Evolutionary conservation across 2,797 vertebrate species (phyloP), one percentile per base, ranked within the genome.

Genomic region (Mus caroli): DNA sequence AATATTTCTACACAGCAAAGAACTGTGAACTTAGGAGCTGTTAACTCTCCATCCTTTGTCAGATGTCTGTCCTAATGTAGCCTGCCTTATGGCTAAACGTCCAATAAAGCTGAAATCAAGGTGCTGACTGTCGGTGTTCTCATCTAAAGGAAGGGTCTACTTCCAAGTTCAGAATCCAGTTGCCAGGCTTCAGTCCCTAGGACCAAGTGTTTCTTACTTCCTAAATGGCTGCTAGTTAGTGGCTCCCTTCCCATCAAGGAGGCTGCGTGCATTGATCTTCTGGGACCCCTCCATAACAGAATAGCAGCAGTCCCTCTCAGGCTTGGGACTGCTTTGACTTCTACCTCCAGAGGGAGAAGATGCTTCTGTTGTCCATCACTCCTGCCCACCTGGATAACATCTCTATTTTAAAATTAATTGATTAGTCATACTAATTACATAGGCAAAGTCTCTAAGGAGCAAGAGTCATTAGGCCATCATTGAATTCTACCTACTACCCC

Each of bases 281-380:
- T 19, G 9, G 46, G 69, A 14, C 6, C 46, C 17, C 26, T 14
- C 89, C 10, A 34, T 37, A 64, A 54, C 12, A 46, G 2, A 3
- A 12, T 40, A 50, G 64, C 31, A 56, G 37, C 17, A 79, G 5
- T 22, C 9, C n/a, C 52, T 43, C 52, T n/a, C 46, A 56, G 9
- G 17, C 17, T 88, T 34, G 46, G 76, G 31, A 50, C 26, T 11
- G 60, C 31, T 75, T 37, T 69, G 64, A 40, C 50, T 43, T 93
- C 40, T 88, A 62, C 28, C 58, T 69, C 34, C 76, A 77, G 20
- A 76, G 26, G 67, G 50, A 91, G 83, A 91, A 91, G 88, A 82
- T 40, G 10, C 54, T 82, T 22, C 54, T 76, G 17, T 87, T 90
- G 56, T 87, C 67, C 58, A 69, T 52, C 67, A 26, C 14, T 37